A percentile compares a stretch with the other conserved stretches of the same genome.
These are phyloP conservation scores for Merodon equestris DNA, from an alignment of 2,888 invertebrate species.

Conservation along the genomic window DNA sequence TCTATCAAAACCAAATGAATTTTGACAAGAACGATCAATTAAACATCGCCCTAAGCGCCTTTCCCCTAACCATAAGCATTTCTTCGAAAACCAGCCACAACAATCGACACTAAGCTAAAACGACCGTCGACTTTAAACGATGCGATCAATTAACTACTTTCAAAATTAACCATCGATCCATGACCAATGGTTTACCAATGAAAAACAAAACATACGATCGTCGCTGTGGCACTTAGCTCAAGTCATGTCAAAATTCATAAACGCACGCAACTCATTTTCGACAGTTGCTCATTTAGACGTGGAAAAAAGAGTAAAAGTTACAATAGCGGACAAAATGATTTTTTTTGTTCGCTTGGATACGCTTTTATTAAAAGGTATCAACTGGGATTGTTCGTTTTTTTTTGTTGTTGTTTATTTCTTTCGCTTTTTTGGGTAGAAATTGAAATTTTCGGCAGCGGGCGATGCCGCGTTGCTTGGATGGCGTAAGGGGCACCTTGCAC, in stretches of 20 bases:
- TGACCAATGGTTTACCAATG: constrained; percentile 26
- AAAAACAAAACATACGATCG: neutral
- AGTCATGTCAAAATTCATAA: constrained; percentile 38
- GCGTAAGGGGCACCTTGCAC: neutral
- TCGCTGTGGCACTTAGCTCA: constrained; percentile 7
- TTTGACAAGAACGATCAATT: too few species aligned
- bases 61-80: too few species aligned
- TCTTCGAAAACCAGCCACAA: too few species aligned
- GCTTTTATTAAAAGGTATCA: constrained; percentile 37
- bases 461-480: neutral
- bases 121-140: constrained; percentile 15
- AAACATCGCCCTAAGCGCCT: too few species aligned
- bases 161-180: constrained; percentile 41
- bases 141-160: constrained; percentile 47
- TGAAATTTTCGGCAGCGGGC: constrained; percentile 55
- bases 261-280: constrained; percentile 16
- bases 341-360: constrained; percentile 12
- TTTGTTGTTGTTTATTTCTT: constrained; percentile 11
- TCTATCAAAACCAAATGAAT: too few species aligned
- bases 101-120: too few species aligned
- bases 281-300: constrained; percentile 52
- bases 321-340: constrained; percentile 11
- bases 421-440: constrained; percentile 42
- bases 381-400: constrained; percentile 5
- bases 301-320: constrained; percentile 59